A percentile compares a stretch with the other conserved stretches of the same genome.
Evolutionary conservation across 2,113 vertebrate species (phyloP).

Genomic region (Ranitomeya imitator): DNA sequence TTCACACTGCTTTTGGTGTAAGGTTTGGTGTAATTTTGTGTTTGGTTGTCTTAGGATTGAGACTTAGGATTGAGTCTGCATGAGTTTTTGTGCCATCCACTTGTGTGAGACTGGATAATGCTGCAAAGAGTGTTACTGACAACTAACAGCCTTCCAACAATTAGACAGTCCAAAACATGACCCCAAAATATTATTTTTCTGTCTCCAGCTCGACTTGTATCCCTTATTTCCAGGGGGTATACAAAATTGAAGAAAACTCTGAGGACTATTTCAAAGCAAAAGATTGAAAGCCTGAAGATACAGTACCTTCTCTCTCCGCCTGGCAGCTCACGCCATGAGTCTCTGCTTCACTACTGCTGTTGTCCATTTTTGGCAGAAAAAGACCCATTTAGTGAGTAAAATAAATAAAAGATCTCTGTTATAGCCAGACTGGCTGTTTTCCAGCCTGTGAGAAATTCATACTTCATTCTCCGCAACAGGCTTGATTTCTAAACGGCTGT

Average conservation of each 20-base stretch:
- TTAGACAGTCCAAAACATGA: not conserved
- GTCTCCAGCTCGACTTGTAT: not conserved
- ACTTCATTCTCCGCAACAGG: constrained; percentile 46
- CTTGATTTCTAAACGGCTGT: constrained; percentile 52
- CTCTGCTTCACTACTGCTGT: not conserved
- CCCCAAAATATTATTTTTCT: not conserved
- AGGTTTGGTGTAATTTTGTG: no score
- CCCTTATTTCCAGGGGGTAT: not conserved
- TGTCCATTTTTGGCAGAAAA: constrained; percentile 20
- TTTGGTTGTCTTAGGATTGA: no score
- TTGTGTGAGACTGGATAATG: no score
- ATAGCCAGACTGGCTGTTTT: constrained; percentile 32
- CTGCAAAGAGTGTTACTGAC: no score
- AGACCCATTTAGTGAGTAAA: not conserved
- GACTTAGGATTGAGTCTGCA: no score
- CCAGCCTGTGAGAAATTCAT: constrained; percentile 41
- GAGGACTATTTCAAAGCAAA: not conserved
- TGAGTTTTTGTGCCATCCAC: no score
- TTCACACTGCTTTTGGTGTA: no score
- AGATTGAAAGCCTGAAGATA: constrained; percentile 5
- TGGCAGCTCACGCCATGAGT: constrained; percentile 2
- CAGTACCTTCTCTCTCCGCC: not conserved
- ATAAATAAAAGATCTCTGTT: constrained; percentile 32
- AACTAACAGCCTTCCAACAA: not conserved
- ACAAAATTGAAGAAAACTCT: not conserved